Conservation (phyloP, 2,888 invertebrate species). For the Volucella bombylans region DNA sequence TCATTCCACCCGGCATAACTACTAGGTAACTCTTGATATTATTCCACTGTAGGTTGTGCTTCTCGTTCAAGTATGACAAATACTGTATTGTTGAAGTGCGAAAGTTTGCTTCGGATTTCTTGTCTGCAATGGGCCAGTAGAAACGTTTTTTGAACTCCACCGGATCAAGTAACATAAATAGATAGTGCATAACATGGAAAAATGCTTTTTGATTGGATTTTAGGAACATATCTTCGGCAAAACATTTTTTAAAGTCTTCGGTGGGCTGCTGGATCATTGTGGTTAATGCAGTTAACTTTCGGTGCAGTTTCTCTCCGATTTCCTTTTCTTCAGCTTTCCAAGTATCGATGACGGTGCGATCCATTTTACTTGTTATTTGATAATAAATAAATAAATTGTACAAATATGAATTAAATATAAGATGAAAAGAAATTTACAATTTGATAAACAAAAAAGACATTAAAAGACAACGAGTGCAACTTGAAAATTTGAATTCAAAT, state of each 20-base stretch:
- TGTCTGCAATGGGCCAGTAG: slow-evolving; percentile 82
- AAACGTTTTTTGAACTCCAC: slow-evolving; percentile 81
- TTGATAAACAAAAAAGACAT: too few relatives aligned
- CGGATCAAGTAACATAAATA: slow-evolving; percentile 80
- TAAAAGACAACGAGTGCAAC: too few relatives aligned
- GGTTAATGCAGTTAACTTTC: slow-evolving; percentile 77
- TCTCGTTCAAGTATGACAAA: slow-evolving; percentile 80
- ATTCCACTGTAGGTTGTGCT: slow-evolving; percentile 79
- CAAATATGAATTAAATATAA: slow-evolving; percentile 1
- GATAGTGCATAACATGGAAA: slow-evolving; percentile 80
- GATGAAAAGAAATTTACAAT: background rate
- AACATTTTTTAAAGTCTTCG: slow-evolving; percentile 78
- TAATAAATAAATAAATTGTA: background rate
- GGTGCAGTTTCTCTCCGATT: slow-evolving; percentile 78
- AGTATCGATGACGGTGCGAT: slow-evolving; percentile 79
- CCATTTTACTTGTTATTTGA: slow-evolving; percentile 75
- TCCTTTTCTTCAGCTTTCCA: slow-evolving; percentile 81
- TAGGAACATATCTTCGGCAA: slow-evolving; percentile 80
- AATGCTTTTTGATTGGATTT: slow-evolving; percentile 81
- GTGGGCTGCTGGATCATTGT: slow-evolving; percentile 77
- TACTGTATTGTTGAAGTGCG: slow-evolving; percentile 81
- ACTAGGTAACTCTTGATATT: slow-evolving; percentile 81
- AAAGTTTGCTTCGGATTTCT: slow-evolving; percentile 80
- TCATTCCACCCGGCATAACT: slow-evolving; percentile 82
- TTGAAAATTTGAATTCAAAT: background rate